Evolutionary conservation across 2,888 invertebrate genomes (phyloP).

Genomic region (Dryocosmus kuriphilus): DNA sequence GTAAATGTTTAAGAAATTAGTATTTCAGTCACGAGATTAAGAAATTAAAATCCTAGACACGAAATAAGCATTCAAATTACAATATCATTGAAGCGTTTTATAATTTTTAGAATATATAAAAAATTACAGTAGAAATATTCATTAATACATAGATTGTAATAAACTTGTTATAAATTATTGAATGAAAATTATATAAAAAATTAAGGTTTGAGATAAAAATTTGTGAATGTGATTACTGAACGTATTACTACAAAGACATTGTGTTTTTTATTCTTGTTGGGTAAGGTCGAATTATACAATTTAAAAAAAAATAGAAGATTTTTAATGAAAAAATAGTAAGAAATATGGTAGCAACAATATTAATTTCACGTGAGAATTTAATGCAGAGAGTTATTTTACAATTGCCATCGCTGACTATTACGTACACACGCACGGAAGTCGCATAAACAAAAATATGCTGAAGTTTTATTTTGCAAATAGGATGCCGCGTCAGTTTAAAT

Average conservation of each 20-base stretch:
- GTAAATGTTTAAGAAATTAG: neutral
- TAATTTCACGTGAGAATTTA: neutral
- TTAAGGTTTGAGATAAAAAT: too few relatives aligned
- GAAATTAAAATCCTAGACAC: neutral
- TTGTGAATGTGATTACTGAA: too few relatives aligned
- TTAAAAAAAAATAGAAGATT: neutral
- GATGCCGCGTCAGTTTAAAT: slow-evolving; percentile 54
- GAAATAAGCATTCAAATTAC: neutral
- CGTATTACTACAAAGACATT: neutral
- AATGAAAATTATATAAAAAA: too few relatives aligned
- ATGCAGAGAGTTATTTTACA: neutral
- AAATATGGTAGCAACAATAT: neutral
- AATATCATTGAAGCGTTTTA: neutral
- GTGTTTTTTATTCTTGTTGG: neutral
- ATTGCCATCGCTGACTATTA: neutral
- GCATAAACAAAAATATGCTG: slow-evolving; percentile 14
- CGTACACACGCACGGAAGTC: neutral
- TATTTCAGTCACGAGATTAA: neutral
- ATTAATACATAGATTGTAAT: too few relatives aligned
- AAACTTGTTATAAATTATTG: too few relatives aligned
- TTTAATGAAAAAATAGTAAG: neutral
- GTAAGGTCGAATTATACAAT: neutral
- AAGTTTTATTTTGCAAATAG: slow-evolving; percentile 47
- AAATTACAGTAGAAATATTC: neutral
- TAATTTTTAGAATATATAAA: neutral